Evolutionary conservation across 2,113 vertebrate species (phyloP).

Genomic region (Leucoraja erinaceus): DNA sequence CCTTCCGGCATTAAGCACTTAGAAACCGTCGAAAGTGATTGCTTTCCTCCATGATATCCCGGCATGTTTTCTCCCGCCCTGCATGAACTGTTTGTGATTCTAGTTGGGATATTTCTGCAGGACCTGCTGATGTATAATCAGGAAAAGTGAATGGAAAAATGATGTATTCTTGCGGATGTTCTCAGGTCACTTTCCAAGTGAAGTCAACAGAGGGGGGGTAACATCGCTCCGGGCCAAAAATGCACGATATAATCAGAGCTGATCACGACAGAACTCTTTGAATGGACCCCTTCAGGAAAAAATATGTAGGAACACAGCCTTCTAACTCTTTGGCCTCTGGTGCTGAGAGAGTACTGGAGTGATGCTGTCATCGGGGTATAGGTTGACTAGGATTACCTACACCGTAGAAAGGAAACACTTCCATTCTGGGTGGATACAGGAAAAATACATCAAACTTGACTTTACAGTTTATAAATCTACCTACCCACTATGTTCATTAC

Average conservation of each 20-base stretch:
- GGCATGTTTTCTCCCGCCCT: background rate
- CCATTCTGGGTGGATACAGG: background rate
- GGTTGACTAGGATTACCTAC: background rate
- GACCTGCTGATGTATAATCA: background rate
- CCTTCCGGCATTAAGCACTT: background rate
- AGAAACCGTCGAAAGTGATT: background rate
- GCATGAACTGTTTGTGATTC: background rate
- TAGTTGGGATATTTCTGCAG: background rate
- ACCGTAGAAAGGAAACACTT: background rate
- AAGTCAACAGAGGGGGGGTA: background rate
- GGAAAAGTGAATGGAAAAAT: background rate
- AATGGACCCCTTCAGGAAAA: constrained; percentile 19
- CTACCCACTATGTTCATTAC: background rate
- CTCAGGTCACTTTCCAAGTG: background rate
- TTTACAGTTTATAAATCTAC: constrained; percentile 12
- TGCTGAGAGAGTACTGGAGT: constrained; percentile 24
- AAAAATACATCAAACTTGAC: background rate
- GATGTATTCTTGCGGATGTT: background rate
- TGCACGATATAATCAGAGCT: background rate
- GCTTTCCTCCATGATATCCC: constrained; percentile 3
- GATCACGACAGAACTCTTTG: constrained; percentile 13
- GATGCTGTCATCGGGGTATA: constrained; percentile 34
- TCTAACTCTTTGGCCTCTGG: constrained; percentile 12
- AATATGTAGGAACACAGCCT: constrained; percentile 19
- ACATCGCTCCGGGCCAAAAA: background rate